phyloP scores from a whole-genome alignment of 2,113 vertebrate species.

The Picathartes gymnocephalus region DNA sequence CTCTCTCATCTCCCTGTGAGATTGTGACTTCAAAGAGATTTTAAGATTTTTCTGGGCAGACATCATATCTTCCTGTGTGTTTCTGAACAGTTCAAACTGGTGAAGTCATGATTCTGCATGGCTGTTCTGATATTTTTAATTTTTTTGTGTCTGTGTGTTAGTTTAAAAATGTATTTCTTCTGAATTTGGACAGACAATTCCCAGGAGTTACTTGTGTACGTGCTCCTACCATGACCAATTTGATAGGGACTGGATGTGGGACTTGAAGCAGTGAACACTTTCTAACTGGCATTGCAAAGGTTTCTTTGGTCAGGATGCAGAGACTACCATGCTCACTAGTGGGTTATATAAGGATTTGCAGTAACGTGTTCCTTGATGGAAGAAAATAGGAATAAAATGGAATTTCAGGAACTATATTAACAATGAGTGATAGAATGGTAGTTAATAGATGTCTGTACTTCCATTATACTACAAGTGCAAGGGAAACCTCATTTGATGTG shows the following conservation, averaged over 20 bases:
- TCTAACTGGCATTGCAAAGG: background rate
- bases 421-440: constrained; percentile 5
- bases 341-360: constrained; percentile 48
- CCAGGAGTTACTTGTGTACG: background rate
- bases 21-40: constrained; percentile 13
- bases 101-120: background rate
- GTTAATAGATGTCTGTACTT: constrained; percentile 37
- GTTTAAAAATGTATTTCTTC: background rate
- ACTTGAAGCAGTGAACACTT: background rate
- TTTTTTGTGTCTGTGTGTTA: background rate
- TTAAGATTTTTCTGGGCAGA: background rate
- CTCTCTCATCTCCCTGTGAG: background rate
- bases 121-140: background rate
- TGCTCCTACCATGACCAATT: background rate
- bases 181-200: background rate
- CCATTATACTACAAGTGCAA: background rate
- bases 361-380: background rate
- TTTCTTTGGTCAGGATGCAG: background rate
- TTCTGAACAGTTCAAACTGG: background rate
- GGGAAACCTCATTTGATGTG: constrained; percentile 24
- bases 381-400: constrained; percentile 34
- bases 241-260: background rate
- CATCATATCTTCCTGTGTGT: background rate
- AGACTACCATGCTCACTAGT: background rate
- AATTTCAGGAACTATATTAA: constrained; percentile 26